Base-by-base conservation (phyloP, 2,888 invertebrate genomes). In the Eupithecia exiguata region DNA sequence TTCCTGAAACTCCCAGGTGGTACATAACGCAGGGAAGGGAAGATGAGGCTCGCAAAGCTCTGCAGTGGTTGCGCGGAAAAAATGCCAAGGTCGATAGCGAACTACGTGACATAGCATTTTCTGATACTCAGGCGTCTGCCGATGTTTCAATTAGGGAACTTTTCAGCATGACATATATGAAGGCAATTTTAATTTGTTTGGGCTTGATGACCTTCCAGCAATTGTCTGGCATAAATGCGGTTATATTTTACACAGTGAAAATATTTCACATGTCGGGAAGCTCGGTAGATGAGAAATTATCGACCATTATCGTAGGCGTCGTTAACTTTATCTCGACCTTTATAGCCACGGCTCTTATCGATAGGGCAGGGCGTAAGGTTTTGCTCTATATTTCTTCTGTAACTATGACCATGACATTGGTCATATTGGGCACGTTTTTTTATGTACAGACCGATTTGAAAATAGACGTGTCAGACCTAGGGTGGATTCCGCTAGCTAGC, bases 201-300 rank as follows among this genome's bases (percentile, higher is more conserved):
- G 97, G 98, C 0, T 95, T 99, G 69, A 99, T 99, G 99, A 96
- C 98, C 78, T 98, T 99, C 93, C 99, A 99, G 91, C 99, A 99
- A 89, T 91, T 98, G 84, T 98, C 97, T 76, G 99, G 99, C 35
- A 99, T 99, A 81, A 99, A 99, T 90, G 99, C 98, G 9, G 97
- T 99, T 71, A 98, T 99, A 88, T 99, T 99, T 92, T 99, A 99
- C 87, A 98, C 98, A 0, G 97, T 97, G 0, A 95, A 95, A 78
- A 99, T 99, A 82, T 99, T 99, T 90, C 92, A 97, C 93, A 96
- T 96, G 90, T 97, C 99, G 18, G 98, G 98, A 36, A 97, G 98
- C 83, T 95, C 96, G 7, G 96, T 98, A 73, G 96, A 98, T 84
- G 96, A 96, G 81, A 96, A 97, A 87, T 80, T 97, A 40, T 96